These are phyloP conservation scores for Ptilonorhynchus violaceus DNA, from an alignment of 2,113 vertebrate species.

Conservation along the genomic window DNA sequence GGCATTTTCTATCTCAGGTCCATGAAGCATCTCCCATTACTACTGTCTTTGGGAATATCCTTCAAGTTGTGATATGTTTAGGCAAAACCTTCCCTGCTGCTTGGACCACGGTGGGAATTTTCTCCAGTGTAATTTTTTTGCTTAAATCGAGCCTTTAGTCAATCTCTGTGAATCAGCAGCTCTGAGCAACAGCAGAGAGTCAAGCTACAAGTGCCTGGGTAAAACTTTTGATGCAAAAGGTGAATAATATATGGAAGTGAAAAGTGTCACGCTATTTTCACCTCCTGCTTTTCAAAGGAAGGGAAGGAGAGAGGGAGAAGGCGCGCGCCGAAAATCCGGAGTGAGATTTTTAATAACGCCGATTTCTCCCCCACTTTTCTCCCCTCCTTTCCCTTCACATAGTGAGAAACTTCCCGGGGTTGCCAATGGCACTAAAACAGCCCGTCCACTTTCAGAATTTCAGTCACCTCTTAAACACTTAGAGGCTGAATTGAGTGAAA, in stretches of 20 bases:
- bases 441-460: constrained; percentile 77
- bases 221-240: constrained; percentile 27
- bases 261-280: constrained; percentile 62
- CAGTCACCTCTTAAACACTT: constrained; percentile 86
- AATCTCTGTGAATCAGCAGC: background rate
- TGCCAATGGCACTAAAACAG: constrained; percentile 72
- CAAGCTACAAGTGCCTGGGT: constrained; percentile 1
- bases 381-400: constrained; percentile 48
- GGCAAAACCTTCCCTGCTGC: background rate
- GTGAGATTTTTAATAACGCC: constrained; percentile 66
- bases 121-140: background rate
- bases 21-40: accelerated
- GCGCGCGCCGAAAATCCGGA: constrained; percentile 53
- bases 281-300: constrained; percentile 51
- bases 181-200: background rate
- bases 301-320: constrained; percentile 9
- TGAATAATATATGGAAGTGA: constrained; percentile 57
- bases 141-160: background rate
- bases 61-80: background rate
- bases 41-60: background rate
- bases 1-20: background rate
- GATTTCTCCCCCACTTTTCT: constrained; percentile 39
- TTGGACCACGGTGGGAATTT: background rate
- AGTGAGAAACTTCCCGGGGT: constrained; percentile 68
- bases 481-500: constrained; percentile 78